A percentile compares a stretch with the other conserved stretches of the same genome.
Evolutionary conservation across 2,797 vertebrate genomes (phyloP).

Genomic region (Molossus alvarezi): DNA sequence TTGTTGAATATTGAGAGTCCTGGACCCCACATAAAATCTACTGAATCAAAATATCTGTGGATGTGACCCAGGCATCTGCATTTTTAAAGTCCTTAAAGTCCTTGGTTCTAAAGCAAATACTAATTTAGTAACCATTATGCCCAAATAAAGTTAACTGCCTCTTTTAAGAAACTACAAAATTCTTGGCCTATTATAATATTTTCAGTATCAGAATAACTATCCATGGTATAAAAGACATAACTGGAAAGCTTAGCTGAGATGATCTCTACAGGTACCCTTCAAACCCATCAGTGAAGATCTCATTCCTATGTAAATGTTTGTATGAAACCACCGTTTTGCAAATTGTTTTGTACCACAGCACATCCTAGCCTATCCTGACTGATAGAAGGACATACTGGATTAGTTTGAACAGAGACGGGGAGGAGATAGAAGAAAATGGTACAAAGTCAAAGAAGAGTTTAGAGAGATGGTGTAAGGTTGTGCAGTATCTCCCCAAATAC

Average conservation of each 20-base stretch:
- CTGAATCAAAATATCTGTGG: conserved; percentile 49
- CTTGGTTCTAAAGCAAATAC: conserved; percentile 20
- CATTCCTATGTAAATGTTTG: background rate
- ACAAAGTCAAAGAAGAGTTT: background rate
- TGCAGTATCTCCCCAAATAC: background rate
- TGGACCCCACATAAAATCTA: background rate
- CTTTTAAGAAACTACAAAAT: conserved; percentile 30
- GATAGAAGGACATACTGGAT: background rate
- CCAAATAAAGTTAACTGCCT: conserved; percentile 5
- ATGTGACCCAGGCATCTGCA: background rate
- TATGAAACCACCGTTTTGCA: background rate
- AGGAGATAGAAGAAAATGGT: background rate
- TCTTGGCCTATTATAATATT: background rate
- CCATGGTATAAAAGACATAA: background rate
- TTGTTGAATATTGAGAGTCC: conserved; percentile 29
- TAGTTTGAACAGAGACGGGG: background rate
- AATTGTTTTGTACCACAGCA: background rate
- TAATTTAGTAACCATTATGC: conserved; percentile 12
- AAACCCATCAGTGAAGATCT: background rate
- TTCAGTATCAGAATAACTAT: background rate
- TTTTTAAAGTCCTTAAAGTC: background rate
- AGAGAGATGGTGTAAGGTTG: background rate
- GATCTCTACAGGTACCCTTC: too few relatives aligned
- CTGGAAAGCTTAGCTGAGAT: background rate
- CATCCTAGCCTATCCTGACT: background rate